Conservation (phyloP, 1,140 invertebrate genomes). For the Arion vulgaris region DNA sequence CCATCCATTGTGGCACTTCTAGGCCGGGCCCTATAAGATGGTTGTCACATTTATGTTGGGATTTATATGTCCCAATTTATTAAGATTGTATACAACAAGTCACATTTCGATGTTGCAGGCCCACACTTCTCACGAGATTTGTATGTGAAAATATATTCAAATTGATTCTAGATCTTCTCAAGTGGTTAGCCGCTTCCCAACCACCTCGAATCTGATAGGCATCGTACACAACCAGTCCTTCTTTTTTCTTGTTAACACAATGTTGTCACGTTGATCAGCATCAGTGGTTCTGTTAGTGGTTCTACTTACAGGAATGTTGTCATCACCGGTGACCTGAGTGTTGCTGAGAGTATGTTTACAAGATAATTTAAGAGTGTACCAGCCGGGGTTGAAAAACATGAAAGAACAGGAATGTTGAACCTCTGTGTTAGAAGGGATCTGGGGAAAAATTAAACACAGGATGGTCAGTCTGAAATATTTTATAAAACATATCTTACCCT, state of each 20-base stretch:
- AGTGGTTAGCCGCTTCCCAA: background rate
- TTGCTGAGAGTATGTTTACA: background rate
- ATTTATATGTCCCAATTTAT: too few relatives aligned
- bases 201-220: slow-evolving; percentile 13
- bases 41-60: too few relatives aligned
- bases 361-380: slow-evolving; percentile 6
- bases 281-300: background rate
- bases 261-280: background rate
- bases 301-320: background rate
- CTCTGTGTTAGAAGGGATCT: slow-evolving; percentile 10
- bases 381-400: slow-evolving; percentile 35
- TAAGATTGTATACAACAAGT: too few relatives aligned
- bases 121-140: too few relatives aligned
- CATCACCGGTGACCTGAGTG: background rate
- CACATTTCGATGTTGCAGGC: too few relatives aligned
- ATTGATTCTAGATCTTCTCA: too few relatives aligned
- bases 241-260: slow-evolving; percentile 1
- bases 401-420: slow-evolving; percentile 35
- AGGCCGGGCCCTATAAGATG: too few relatives aligned
- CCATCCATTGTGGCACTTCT: too few relatives aligned
- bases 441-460: background rate
- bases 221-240: slow-evolving; percentile 27
- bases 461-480: background rate
- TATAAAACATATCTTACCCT: too few relatives aligned
- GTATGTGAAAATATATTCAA: too few relatives aligned